Conservation (phyloP, 2,113 vertebrate species). For the Ovis canadensis region DNA sequence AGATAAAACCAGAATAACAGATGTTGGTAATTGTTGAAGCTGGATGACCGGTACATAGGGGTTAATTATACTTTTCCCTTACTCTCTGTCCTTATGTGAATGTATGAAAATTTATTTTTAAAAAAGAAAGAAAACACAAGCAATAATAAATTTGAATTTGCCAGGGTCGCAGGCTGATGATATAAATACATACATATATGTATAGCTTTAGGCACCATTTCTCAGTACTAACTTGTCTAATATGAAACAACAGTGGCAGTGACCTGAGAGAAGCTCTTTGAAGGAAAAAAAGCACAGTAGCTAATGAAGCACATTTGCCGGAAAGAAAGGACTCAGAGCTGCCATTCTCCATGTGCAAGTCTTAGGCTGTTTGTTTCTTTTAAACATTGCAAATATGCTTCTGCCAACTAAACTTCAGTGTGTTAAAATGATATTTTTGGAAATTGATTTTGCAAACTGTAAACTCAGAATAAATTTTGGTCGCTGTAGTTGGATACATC, state of each 20-base stretch:
- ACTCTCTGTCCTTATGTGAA: background rate
- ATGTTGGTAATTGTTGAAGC: background rate
- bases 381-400: background rate
- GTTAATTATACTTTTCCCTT: background rate
- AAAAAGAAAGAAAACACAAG: background rate
- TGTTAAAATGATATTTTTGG: slow-evolving; percentile 12
- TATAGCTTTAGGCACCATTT: background rate
- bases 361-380: background rate
- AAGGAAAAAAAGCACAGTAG: background rate
- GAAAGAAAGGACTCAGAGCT: background rate
- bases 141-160: background rate
- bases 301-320: background rate
- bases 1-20: slow-evolving; percentile 12
- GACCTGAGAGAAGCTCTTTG: background rate
- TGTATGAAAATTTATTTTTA: background rate
- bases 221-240: background rate
- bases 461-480: slow-evolving; percentile 22
- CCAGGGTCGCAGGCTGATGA: background rate
- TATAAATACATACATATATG: background rate
- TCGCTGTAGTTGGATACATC: background rate
- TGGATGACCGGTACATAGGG: background rate
- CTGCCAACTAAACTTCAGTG: background rate
- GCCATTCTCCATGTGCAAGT: background rate
- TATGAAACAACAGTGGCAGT: background rate
- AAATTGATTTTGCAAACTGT: slow-evolving; percentile 34